These are phyloP conservation scores for Brachionichthys hirsutus DNA, from an alignment of 2,113 vertebrate species.

Conservation along the genomic window DNA sequence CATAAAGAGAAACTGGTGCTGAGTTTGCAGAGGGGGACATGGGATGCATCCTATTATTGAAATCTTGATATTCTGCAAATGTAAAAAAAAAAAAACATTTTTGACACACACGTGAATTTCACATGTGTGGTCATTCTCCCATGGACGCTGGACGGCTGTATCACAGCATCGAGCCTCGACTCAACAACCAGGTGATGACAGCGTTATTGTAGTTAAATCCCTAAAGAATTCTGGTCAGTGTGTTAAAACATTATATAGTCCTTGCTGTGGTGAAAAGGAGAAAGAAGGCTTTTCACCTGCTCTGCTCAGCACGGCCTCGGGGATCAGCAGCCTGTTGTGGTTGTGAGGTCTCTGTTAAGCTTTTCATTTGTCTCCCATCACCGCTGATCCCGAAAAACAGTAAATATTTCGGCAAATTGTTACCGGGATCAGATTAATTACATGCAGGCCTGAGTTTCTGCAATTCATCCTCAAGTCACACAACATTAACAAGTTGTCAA, in stretches of 20 bases:
- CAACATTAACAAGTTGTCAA: constrained; percentile 68
- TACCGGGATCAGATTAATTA: constrained; percentile 59
- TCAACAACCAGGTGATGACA: constrained; percentile 61
- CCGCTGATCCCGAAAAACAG: constrained; percentile 37
- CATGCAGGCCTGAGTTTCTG: constrained; percentile 57
- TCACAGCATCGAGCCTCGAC: constrained; percentile 31
- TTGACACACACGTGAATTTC: too few species aligned
- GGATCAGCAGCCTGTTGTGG: constrained; percentile 25
- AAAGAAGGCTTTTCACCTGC: constrained; percentile 59
- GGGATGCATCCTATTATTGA: too few species aligned
- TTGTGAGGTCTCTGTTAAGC: constrained; percentile 51
- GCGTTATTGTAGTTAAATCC: constrained; percentile 54
- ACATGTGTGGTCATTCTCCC: constrained; percentile 66
- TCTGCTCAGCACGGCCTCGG: constrained; percentile 3
- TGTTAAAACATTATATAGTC: constrained; percentile 54
- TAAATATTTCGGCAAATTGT: constrained; percentile 71
- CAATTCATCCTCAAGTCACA: constrained; percentile 58
- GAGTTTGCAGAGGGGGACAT: too few species aligned
- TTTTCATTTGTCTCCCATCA: constrained; percentile 49
- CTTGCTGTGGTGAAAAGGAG: constrained; percentile 27
- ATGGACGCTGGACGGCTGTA: constrained; percentile 55
- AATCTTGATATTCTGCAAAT: too few species aligned
- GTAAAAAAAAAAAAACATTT: too few species aligned
- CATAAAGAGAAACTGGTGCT: too few species aligned
- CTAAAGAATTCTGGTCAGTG: constrained; percentile 36